Percentiles rank a stretch among this genome's conserved stretches.
These are phyloP conservation scores for Spea multiplicata DNA, from an alignment of 2,113 vertebrate genomes.

Conservation along the genomic window DNA sequence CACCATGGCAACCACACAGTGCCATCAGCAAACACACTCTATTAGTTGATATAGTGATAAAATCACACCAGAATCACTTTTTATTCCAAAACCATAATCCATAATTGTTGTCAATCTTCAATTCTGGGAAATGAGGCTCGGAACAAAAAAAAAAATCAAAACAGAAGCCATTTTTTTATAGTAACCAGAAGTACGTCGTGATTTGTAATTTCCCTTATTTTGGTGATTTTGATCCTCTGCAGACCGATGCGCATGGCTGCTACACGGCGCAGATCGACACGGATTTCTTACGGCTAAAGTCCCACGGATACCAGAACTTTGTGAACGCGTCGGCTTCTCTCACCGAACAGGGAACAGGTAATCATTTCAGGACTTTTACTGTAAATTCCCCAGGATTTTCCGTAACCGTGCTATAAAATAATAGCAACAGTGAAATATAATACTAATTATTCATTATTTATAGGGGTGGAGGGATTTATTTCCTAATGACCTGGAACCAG, in stretches of 20 bases:
- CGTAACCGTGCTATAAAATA: neutral
- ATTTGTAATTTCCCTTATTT: too few relatives aligned
- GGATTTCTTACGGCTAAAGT: neutral
- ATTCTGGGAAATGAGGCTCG: too few relatives aligned
- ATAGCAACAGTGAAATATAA: neutral
- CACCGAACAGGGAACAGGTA: constrained; percentile 18
- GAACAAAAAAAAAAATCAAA: too few relatives aligned
- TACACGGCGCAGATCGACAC: neutral
- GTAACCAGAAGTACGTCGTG: too few relatives aligned
- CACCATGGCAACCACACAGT: neutral
- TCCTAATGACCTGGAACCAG: neutral
- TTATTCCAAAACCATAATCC: too few relatives aligned
- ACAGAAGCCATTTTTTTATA: neutral
- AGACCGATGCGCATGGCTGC: constrained; percentile 12
- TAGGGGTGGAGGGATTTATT: neutral
- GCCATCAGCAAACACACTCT: neutral
- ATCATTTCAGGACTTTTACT: neutral
- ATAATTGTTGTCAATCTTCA: too few relatives aligned
- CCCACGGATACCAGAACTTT: neutral
- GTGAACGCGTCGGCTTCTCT: constrained; percentile 1
- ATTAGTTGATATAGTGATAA: constrained; percentile 2
- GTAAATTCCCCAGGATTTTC: neutral
- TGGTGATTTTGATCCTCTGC: neutral
- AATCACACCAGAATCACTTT: neutral
- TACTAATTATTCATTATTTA: neutral